These are phyloP conservation scores for Polylopha cassiicola DNA, from an alignment of 2,888 invertebrate species.

Conservation along the genomic window DNA sequence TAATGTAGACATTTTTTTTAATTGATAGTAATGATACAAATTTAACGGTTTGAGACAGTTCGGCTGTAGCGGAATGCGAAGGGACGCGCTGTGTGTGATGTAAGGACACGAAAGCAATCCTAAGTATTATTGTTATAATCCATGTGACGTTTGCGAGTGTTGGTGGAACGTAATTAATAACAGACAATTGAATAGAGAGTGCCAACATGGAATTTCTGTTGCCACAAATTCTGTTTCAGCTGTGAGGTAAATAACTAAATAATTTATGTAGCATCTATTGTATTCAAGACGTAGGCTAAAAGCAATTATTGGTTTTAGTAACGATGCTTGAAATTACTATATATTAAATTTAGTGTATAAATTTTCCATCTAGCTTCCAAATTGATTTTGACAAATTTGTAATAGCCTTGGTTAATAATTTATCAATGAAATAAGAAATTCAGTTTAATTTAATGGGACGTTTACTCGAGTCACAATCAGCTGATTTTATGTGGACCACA, in stretches of 20 bases:
- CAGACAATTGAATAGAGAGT: slow-evolving; percentile 46
- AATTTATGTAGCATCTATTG: slow-evolving; percentile 23
- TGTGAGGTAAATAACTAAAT: slow-evolving; percentile 39
- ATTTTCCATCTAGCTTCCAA: no score
- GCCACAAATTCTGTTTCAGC: slow-evolving; percentile 27
- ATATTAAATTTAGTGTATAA: no score
- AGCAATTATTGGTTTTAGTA: no score
- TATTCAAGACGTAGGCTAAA: no score
- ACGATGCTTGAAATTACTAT: no score
- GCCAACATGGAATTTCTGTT: slow-evolving; percentile 51
- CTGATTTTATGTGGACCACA: no score
- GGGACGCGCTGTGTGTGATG: slow-evolving; percentile 29
- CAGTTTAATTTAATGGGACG: no score
- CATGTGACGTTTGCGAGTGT: slow-evolving; percentile 51
- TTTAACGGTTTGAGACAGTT: slow-evolving; percentile 12
- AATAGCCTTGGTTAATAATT: no score
- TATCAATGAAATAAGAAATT: no score
- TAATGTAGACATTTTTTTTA: slow-evolving; percentile 42
- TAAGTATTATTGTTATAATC: slow-evolving; percentile 36
- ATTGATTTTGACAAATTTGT: no score
- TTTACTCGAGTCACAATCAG: no score
- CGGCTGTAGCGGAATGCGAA: slow-evolving; percentile 3
- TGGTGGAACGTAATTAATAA: slow-evolving; percentile 49
- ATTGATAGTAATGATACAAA: slow-evolving; percentile 25
- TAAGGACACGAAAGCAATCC: slow-evolving; percentile 29